These are phyloP conservation scores for Drosophila sucinea DNA, from an alignment of 1,140 invertebrate genomes.

Conservation along the genomic window DNA sequence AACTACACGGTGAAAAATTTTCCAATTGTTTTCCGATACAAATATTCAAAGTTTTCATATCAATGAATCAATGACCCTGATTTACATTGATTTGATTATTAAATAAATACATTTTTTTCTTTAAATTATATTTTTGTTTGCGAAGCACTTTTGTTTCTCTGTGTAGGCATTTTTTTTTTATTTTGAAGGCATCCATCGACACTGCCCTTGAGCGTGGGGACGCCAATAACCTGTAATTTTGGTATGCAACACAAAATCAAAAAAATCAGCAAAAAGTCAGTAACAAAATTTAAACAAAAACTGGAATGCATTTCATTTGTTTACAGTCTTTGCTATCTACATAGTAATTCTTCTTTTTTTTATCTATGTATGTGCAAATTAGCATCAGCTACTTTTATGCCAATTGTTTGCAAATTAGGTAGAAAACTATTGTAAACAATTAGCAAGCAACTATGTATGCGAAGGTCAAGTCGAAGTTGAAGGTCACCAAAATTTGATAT, in stretches of 20 bases:
- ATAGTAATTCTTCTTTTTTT: not conserved
- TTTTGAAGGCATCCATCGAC: not conserved
- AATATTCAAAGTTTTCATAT: too few relatives aligned
- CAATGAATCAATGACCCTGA: not conserved
- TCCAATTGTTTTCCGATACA: too few relatives aligned
- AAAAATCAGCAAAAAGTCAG: not conserved
- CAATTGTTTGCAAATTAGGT: slow-evolving; percentile 43
- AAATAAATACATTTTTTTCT: not conserved
- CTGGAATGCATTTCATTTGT: not conserved
- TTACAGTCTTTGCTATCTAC: slow-evolving; percentile 3
- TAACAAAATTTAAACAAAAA: not conserved
- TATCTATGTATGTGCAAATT: not conserved
- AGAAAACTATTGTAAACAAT: slow-evolving; percentile 5
- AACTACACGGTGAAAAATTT: not conserved
- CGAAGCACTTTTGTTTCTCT: not conserved
- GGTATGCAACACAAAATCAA: not conserved
- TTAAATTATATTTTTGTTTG: not conserved
- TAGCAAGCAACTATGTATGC: not conserved
- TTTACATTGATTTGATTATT: too few relatives aligned
- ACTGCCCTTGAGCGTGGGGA: not conserved
- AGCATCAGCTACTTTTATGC: slow-evolving; percentile 20
- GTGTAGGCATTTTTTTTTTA: not conserved
- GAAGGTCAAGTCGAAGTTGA: not conserved
- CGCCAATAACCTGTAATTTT: slow-evolving; percentile 5
- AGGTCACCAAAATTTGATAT: not conserved